Conservation (phyloP, 1,140 invertebrate species). For the Leptopilina boulardi region DNA sequence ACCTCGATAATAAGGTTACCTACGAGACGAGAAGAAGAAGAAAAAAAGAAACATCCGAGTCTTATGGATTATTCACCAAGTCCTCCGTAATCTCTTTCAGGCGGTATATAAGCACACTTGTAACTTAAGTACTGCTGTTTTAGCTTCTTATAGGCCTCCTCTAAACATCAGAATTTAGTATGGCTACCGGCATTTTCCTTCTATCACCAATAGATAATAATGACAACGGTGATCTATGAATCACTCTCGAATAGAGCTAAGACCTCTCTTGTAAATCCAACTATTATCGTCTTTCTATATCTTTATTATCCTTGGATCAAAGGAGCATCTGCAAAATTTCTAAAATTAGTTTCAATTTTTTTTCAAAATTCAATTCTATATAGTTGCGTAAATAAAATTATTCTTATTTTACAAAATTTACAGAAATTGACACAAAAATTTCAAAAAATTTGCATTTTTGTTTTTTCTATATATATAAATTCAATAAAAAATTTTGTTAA, state of each 20-base stretch:
- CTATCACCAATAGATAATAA: not conserved
- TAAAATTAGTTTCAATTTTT: no score
- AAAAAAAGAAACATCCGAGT: constrained; percentile 39
- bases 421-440: no score
- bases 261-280: not conserved
- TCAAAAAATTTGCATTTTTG: no score
- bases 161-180: constrained; percentile 9
- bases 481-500: no score
- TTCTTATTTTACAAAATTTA: no score
- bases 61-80: constrained; percentile 28
- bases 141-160: constrained; percentile 38
- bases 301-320: no score
- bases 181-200: not conserved
- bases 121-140: constrained; percentile 50
- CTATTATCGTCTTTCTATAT: not conserved
- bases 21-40: constrained; percentile 46
- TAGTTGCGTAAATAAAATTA: no score
- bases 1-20: constrained; percentile 67
- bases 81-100: constrained; percentile 54
- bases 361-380: no score
- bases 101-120: constrained; percentile 47
- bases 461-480: no score
- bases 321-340: no score
- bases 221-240: not conserved
- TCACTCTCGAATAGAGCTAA: not conserved